A percentile compares a stretch with the other conserved stretches of the same genome.
phyloP scores from a whole-genome alignment of 1,140 invertebrate species.

The Diabrotica virgifera region DNA sequence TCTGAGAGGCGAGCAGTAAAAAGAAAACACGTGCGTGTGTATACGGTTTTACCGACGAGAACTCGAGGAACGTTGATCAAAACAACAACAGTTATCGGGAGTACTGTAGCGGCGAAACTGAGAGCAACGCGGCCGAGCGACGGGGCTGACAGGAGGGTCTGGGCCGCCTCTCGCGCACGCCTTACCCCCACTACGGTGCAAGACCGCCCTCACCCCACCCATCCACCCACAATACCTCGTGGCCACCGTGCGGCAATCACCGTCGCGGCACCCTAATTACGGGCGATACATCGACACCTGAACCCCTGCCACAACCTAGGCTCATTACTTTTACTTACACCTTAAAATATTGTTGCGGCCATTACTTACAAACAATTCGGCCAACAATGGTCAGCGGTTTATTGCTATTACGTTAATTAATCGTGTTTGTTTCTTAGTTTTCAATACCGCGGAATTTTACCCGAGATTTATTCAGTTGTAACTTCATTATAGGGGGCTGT shows the following conservation, averaged over 20 bases:
- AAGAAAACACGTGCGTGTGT: slow-evolving; percentile 29
- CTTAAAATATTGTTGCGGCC: slow-evolving; percentile 6
- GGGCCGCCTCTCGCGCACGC: slow-evolving; percentile 46
- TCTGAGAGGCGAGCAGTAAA: slow-evolving; percentile 12
- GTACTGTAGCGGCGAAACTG: slow-evolving; percentile 18
- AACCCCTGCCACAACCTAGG: slow-evolving; percentile 19
- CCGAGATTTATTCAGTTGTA: no score
- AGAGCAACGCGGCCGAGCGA: slow-evolving; percentile 30
- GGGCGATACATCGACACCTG: slow-evolving; percentile 34
- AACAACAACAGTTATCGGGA: slow-evolving; percentile 23
- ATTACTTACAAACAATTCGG: not conserved
- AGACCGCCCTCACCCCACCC: slow-evolving; percentile 42
- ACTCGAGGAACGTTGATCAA: slow-evolving; percentile 4
- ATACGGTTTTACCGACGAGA: slow-evolving; percentile 14
- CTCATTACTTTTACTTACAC: slow-evolving; percentile 19
- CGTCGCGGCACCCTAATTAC: slow-evolving; percentile 39
- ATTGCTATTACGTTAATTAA: not conserved
- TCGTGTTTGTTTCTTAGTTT: no score
- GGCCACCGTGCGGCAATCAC: slow-evolving; percentile 40
- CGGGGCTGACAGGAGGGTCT: slow-evolving; percentile 36
- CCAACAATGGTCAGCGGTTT: no score
- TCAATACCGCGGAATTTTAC: no score
- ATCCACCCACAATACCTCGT: slow-evolving; percentile 44
- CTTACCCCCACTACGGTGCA: slow-evolving; percentile 37
- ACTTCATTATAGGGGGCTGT: no score